Conservation (phyloP, 2,797 vertebrate genomes). For the Dromococcyx pavoninus region DNA sequence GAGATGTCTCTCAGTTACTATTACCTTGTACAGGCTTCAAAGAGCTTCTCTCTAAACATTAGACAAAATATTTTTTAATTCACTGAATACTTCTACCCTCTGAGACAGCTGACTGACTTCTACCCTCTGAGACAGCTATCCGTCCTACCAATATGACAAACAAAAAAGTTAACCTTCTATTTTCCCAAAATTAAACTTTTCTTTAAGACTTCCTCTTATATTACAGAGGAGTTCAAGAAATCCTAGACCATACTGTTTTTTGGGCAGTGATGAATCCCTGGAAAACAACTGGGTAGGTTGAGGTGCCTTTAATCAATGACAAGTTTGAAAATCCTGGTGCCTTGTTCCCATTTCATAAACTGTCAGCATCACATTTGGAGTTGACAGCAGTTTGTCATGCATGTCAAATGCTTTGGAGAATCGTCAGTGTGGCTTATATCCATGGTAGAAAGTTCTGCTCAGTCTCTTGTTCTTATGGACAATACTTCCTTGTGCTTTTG, state of each 20-base stretch:
- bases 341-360: not conserved
- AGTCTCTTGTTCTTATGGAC: not conserved
- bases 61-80: not conserved
- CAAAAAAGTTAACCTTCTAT: not conserved
- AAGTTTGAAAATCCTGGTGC: not conserved
- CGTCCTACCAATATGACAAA: not conserved
- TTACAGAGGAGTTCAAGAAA: not conserved
- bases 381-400: accelerated
- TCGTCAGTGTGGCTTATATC: not conserved
- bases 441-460: not conserved
- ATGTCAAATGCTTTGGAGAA: not conserved
- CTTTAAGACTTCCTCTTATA: not conserved
- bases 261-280: not conserved
- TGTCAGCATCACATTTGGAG: not conserved
- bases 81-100: not conserved
- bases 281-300: not conserved
- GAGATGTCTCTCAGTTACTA: not conserved
- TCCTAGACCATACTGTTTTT: accelerated
- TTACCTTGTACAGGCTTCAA: not conserved
- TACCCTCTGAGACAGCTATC: not conserved
- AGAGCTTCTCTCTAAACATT: not conserved
- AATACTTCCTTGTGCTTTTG: accelerated
- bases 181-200: not conserved
- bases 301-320: not conserved
- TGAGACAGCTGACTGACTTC: not conserved